Percentiles rank a stretch among this genome's conserved stretches.
These are phyloP conservation scores for Plecturocebus donacophilus DNA, from an alignment of 2,113 vertebrate species.

Conservation along the genomic window DNA sequence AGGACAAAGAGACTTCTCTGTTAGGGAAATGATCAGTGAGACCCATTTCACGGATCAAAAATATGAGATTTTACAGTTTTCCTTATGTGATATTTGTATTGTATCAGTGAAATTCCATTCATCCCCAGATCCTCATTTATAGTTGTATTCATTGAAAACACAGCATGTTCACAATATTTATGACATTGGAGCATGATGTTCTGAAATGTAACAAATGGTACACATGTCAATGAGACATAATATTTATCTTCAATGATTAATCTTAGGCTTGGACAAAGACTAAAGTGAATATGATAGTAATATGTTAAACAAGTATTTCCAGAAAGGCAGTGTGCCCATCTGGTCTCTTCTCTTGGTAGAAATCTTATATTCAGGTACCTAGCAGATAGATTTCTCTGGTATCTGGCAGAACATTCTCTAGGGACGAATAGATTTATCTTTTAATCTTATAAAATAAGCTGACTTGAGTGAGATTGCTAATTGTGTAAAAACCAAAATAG, in stretches of 20 bases:
- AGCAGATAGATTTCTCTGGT: background rate
- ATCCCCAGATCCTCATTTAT: constrained; percentile 21
- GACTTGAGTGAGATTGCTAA: background rate
- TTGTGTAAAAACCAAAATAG: background rate
- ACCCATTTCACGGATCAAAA: background rate
- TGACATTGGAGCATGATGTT: background rate
- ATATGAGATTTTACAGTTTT: constrained; percentile 14
- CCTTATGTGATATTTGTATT: background rate
- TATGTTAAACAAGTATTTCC: background rate
- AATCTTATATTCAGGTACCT: background rate
- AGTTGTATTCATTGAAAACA: background rate
- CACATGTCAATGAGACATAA: background rate
- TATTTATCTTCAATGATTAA: constrained; percentile 2
- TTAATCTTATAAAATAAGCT: background rate
- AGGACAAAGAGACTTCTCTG: background rate
- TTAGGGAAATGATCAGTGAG: constrained; percentile 15
- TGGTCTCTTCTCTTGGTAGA: background rate
- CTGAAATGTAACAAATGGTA: constrained; percentile 15
- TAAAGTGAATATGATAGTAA: background rate
- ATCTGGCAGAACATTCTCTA: background rate
- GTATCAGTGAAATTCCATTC: background rate
- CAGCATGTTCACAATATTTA: background rate
- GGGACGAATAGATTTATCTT: background rate
- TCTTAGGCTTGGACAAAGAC: background rate
- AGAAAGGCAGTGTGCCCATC: background rate